A percentile compares a stretch with the other conserved stretches of the same genome.
phyloP scores from a whole-genome alignment of 35 echinoderm and acorn worm species.

The Ptychodera flava region DNA sequence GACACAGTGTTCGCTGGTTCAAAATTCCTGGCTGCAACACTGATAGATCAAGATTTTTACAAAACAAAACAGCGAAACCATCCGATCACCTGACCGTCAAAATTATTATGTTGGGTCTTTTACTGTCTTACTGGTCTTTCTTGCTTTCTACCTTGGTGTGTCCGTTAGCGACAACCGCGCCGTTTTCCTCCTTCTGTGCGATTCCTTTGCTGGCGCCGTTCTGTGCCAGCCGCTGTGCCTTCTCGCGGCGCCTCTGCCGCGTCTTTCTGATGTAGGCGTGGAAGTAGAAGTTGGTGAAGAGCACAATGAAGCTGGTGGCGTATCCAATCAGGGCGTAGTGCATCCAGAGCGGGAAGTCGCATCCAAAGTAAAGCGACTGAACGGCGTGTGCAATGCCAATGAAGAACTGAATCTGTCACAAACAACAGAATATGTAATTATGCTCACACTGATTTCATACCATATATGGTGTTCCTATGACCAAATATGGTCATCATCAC shows the following conservation, averaged over 20 bases:
- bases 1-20: no score
- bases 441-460: no score
- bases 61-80: no score
- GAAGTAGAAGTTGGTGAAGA: conserved; percentile 98
- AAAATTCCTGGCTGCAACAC: no score
- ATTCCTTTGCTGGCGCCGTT: not conserved
- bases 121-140: not conserved
- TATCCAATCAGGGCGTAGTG: conserved; percentile 72
- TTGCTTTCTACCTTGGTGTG: not conserved
- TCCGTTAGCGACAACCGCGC: not conserved
- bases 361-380: conserved; percentile 93
- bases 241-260: not conserved
- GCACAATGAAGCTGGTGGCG: conserved; percentile 60
- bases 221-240: not conserved
- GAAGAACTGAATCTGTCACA: conserved; percentile 61
- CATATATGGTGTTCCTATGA: no score
- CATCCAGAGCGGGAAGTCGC: conserved; percentile 87
- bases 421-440: conserved; percentile 5
- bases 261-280: conserved; percentile 85
- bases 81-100: no score
- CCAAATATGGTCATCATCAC: no score
- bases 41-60: no score
- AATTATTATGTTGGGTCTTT: no score
- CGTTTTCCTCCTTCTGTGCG: not conserved
- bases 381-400: conserved; percentile 55